A percentile compares a stretch with the other conserved stretches of the same genome.
Conservation (phyloP, 2,113 vertebrate genomes). For the Heterotis niloticus region DNA sequence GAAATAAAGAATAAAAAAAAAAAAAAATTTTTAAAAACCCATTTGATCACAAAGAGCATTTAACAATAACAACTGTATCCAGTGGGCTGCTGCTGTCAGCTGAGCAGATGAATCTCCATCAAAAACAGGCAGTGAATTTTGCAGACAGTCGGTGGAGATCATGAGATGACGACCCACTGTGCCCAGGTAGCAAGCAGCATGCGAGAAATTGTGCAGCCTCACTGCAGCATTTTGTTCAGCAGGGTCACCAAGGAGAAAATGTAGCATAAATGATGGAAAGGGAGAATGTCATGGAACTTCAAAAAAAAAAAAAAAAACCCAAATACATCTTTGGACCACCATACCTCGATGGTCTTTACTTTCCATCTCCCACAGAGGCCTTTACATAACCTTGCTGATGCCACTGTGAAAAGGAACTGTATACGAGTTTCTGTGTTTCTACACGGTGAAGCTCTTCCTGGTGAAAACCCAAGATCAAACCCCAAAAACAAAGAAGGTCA, state of each 20-base stretch:
- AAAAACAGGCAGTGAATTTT: conserved; percentile 7
- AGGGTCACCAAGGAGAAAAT: background rate
- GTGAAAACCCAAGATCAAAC: background rate
- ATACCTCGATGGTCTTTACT: background rate
- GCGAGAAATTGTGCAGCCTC: background rate
- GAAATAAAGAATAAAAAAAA: too few species aligned
- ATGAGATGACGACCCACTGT: too few species aligned
- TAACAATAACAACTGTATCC: background rate
- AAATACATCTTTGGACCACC: background rate
- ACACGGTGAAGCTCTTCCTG: too few species aligned
- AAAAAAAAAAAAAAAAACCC: background rate
- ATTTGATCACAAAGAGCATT: conserved; percentile 1
- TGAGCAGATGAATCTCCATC: background rate
- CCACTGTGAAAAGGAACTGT: too few species aligned
- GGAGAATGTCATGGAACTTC: conserved; percentile 8
- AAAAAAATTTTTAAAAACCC: too few species aligned
- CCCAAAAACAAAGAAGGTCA: background rate
- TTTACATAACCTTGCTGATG: background rate
- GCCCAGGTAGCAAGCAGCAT: too few species aligned
- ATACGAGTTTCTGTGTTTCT: background rate
- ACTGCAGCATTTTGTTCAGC: background rate
- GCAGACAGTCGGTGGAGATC: background rate
- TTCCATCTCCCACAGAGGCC: background rate
- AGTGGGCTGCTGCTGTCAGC: background rate
- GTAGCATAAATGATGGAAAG: background rate